Evolutionary conservation across 2,888 invertebrate species (phyloP), one percentile per base, ranked within the genome.

Genomic region (Ormyrus pomaceus): DNA sequence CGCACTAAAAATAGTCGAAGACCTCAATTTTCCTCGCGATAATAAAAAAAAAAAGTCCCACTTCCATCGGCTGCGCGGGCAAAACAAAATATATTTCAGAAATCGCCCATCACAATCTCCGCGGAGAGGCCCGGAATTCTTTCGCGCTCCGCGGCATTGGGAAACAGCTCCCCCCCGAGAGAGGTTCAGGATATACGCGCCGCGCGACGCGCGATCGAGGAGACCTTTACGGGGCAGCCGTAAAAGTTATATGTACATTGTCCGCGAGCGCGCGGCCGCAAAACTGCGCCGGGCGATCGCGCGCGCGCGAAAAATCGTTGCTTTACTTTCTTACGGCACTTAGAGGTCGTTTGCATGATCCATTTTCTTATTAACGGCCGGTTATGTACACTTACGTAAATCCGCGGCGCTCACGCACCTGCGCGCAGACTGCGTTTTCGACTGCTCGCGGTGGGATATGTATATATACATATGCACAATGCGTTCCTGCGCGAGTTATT

Each of bases 331-430:
- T 51, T 34, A 8, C 74, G 45, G 9, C 51, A 74, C 53, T 75
- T 68, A 59, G 6, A 46, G 59, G 50, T 66, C 59, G 75, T 68
- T 75, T 66, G 66, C 58, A 66, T 58, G 58, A 65, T 74, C 55
- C 50, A 62, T 74, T 74, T 74, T 74, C 56, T 65, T 74, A 74
- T 66, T 66, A 75, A 53, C 53, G 8, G 45, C 13, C 56, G 55
- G 62, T 70, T 70, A 70, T 70, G 58, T 13, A 46, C 45, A 55
- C 64, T 73, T 73, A 73, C 55, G 55, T 73, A 73, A 73, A 64
- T 19, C 9, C 19, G 34, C 9, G 19, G 69, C 11, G 19, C 10
- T 6, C 59, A 71, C 55, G 71, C 71, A 71, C 71, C 59, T 71
- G 51, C 45, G 19, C 1, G 19, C 1, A 1, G 19, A 19, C 13